These are phyloP conservation scores for Aurelia coerulea DNA, from an alignment of 30 jellyfish, hydroid and myxozoan species.

Conservation along the genomic window DNA sequence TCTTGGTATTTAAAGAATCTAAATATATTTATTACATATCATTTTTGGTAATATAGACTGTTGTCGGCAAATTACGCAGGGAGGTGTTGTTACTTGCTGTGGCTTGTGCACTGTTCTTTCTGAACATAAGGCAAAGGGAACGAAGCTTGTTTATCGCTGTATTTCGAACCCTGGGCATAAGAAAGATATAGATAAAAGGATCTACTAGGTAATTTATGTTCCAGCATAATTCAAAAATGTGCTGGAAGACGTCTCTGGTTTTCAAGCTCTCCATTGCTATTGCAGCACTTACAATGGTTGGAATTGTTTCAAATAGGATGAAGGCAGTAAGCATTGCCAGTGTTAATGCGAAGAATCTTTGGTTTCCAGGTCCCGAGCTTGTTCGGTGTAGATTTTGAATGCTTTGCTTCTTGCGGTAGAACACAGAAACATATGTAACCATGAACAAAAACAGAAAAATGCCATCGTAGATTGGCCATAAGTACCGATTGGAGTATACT, in stretches of 20 bases:
- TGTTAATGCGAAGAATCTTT: not conserved
- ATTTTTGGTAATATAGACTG: no score
- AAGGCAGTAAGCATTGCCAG: not conserved
- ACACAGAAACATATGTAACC: not conserved
- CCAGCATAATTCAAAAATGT: not conserved
- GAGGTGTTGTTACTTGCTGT: no score
- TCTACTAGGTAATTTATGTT: not conserved
- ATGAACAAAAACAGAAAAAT: not conserved
- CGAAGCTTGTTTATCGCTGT: not conserved
- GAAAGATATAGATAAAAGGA: slow-evolving; percentile 14
- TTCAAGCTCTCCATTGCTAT: not conserved
- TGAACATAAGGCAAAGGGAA: no score
- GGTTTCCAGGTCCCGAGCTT: not conserved
- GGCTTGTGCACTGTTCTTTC: no score
- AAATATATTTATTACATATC: no score
- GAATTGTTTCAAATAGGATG: slow-evolving; percentile 1
- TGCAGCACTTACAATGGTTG: not conserved
- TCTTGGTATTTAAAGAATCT: no score
- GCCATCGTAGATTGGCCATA: not conserved
- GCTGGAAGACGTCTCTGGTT: not conserved
- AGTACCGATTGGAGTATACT: not conserved
- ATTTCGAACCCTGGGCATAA: not conserved
- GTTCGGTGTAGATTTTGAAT: not conserved
- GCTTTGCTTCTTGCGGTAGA: not conserved
- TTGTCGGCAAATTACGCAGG: no score